These are phyloP conservation scores for Acanthosepion lycidas DNA, from an alignment of 2,888 invertebrate species.

Conservation along the genomic window DNA sequence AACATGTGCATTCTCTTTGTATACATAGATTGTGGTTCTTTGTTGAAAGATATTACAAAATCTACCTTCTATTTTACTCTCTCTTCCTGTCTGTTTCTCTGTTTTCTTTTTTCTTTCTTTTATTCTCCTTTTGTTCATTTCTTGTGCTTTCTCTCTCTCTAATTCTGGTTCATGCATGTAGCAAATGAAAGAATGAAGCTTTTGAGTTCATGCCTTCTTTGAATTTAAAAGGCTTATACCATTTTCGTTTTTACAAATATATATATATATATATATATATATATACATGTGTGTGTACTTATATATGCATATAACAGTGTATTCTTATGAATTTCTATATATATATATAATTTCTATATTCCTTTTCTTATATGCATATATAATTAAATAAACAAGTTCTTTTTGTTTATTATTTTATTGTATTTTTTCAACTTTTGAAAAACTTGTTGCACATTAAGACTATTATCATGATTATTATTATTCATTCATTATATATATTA, in stretches of 20 bases:
- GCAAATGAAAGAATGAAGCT: no score
- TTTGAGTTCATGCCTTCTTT: no score
- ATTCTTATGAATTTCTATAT: background rate
- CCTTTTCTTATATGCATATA: background rate
- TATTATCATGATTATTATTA: no score
- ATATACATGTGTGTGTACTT: background rate
- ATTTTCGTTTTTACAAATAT: background rate
- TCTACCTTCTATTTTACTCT: background rate
- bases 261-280: background rate
- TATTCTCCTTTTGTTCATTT: no score
- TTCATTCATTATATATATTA: background rate
- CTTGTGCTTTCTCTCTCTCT: no score
- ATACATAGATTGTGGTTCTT: background rate
- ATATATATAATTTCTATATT: background rate
- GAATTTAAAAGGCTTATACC: no score
- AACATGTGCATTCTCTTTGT: background rate
- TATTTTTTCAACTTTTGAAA: background rate
- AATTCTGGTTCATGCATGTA: no score
- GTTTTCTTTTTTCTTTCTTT: background rate
- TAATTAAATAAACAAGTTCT: background rate
- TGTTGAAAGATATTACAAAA: constrained; percentile 22
- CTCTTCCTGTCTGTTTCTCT: background rate
- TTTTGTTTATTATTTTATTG: background rate
- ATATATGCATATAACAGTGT: no score
- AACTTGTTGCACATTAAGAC: no score